Percentiles rank a stretch among this genome's conserved stretches.
These are phyloP conservation scores for Bellardia pandia DNA, from an alignment of 2,888 invertebrate species.

Conservation along the genomic window DNA sequence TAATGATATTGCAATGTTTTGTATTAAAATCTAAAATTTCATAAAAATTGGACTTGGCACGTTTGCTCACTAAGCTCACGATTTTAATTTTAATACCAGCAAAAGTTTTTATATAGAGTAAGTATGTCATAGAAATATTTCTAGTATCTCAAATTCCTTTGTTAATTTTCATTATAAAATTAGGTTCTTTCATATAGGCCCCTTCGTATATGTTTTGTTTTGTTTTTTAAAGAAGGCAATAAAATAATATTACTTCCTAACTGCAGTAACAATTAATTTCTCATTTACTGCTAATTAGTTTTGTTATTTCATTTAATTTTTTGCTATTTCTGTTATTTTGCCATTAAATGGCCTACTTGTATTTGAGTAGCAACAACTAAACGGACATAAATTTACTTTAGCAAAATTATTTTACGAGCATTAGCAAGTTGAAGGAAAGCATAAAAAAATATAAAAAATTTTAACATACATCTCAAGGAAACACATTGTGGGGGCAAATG, in stretches of 20 bases:
- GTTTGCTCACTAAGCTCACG: too few species aligned
- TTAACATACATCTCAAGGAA: neutral
- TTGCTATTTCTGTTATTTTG: neutral
- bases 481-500: conserved; percentile 34
- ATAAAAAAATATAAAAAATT: neutral
- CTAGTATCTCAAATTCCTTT: neutral
- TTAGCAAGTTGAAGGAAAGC: neutral
- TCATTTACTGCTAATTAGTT: conserved; percentile 72
- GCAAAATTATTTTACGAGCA: conserved; percentile 12
- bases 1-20: too few species aligned
- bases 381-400: conserved; percentile 33
- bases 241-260: conserved; percentile 17
- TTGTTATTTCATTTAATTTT: conserved; percentile 34
- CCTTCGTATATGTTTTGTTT: neutral
- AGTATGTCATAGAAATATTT: too few species aligned
- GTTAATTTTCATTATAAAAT: neutral
- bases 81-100: too few species aligned
- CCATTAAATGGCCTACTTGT: conserved; percentile 45
- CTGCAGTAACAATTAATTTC: conserved; percentile 54
- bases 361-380: conserved; percentile 31
- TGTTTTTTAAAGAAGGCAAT: neutral
- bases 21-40: too few species aligned
- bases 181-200: neutral
- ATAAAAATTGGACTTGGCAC: too few species aligned
- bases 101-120: too few species aligned